Evolutionary conservation across 2,113 vertebrate species (phyloP).

Genomic region (Puma concolor): DNA sequence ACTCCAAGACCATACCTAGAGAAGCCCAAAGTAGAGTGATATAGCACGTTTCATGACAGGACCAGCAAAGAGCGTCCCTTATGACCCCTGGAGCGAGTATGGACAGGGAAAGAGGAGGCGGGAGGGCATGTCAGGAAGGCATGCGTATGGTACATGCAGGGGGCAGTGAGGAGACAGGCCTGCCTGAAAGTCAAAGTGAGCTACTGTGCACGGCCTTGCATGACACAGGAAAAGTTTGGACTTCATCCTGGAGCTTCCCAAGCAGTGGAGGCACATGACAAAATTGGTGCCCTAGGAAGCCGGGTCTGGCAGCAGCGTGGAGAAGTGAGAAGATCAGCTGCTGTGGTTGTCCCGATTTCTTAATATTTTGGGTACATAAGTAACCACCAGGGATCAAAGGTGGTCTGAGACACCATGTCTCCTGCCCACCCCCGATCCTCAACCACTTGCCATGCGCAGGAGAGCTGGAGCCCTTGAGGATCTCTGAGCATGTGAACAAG

Average conservation of each 20-base stretch:
- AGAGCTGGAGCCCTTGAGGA: neutral
- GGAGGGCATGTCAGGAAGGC: neutral
- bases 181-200: neutral
- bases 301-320: neutral
- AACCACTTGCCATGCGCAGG: neutral
- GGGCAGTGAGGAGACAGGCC: neutral
- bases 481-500: neutral
- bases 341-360: neutral
- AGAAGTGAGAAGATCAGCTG: neutral
- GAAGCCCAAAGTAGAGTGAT: neutral
- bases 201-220: neutral
- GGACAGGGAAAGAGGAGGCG: neutral
- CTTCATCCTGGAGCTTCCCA: neutral
- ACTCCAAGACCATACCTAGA: neutral
- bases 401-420: neutral
- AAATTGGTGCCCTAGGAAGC: neutral
- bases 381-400: neutral
- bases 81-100: neutral
- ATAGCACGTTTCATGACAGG: neutral
- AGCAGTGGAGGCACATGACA: neutral
- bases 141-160: neutral
- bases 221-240: neutral
- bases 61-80: neutral
- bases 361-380: neutral
- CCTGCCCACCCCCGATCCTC: neutral